Conservation (phyloP, 2,113 vertebrate species). For the Dromaius novaehollandiae region DNA sequence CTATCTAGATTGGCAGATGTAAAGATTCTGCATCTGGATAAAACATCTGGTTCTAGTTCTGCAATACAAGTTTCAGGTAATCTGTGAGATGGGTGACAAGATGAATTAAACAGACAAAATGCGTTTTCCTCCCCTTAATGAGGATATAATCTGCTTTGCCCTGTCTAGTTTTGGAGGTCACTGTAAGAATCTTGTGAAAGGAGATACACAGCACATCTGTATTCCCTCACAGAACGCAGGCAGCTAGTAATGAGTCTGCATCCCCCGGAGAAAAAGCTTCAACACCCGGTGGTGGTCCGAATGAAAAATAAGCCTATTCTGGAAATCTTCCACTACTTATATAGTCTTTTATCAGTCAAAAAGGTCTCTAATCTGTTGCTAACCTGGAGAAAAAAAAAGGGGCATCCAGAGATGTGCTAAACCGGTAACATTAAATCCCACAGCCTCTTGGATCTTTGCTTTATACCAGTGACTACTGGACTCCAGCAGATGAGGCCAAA, state of each 20-base stretch:
- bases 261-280: neutral
- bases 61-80: neutral
- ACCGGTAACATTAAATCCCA: neutral
- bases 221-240: neutral
- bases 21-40: neutral
- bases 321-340: neutral
- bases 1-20: neutral
- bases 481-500: neutral
- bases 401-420: neutral
- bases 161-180: neutral
- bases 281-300: neutral
- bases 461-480: neutral
- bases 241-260: neutral
- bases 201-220: neutral
- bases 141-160: fast-evolving
- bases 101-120: neutral
- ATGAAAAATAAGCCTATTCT: neutral
- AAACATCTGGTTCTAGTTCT: neutral
- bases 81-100: neutral
- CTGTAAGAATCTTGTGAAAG: neutral
- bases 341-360: neutral
- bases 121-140: neutral
- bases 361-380: neutral
- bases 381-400: neutral
- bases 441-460: neutral